These are phyloP conservation scores for Ovis canadensis DNA, from an alignment of 2,113 vertebrate genomes.

Conservation along the genomic window DNA sequence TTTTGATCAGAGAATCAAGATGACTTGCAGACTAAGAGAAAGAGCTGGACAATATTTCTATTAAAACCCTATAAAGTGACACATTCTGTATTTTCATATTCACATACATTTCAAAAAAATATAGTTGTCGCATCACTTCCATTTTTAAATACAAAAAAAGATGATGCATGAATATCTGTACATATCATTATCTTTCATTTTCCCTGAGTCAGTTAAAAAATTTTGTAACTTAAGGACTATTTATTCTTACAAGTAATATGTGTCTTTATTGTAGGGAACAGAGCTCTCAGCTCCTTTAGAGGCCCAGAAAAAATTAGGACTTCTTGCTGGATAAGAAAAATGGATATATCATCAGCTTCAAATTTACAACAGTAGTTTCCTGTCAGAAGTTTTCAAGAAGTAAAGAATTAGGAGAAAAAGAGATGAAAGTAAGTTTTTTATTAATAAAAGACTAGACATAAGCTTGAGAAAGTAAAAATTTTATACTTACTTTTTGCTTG, in stretches of 20 bases:
- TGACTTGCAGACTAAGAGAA: conserved; percentile 7
- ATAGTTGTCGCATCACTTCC: not conserved
- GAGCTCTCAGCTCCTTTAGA: not conserved
- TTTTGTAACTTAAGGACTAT: not conserved
- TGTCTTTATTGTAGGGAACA: not conserved
- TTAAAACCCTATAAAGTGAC: not conserved
- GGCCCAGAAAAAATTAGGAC: not conserved
- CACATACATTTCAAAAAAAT: not conserved
- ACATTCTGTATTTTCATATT: not conserved
- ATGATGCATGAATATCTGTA: not conserved
- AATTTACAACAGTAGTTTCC: not conserved
- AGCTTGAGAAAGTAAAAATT: not conserved
- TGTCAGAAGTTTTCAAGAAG: not conserved
- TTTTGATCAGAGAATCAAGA: not conserved
- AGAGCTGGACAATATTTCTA: not conserved
- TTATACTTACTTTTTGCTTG: not conserved
- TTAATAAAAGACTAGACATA: not conserved
- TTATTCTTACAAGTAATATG: not conserved
- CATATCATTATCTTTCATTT: not conserved
- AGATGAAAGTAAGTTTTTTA: not conserved
- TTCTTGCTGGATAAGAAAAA: not conserved
- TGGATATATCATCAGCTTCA: not conserved
- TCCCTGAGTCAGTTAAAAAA: not conserved
- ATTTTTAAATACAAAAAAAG: not conserved
- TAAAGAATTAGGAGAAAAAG: not conserved